Base-by-base conservation (phyloP, 2,113 vertebrate species). In the Theropithecus gelada region DNA sequence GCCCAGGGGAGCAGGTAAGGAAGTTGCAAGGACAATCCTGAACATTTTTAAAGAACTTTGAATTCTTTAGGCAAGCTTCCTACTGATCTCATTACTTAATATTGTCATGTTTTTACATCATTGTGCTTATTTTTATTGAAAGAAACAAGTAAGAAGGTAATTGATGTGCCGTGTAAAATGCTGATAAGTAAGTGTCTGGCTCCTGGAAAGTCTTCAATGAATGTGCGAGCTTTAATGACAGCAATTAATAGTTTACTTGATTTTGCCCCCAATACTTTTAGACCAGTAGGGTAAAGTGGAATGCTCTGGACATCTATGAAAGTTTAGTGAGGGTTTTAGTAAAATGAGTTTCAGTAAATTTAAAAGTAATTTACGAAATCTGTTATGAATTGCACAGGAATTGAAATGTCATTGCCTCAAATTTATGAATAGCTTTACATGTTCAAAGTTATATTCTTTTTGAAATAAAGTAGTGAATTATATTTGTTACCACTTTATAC, bases 281-380 rank as follows among this genome's bases (percentile, higher is more conserved):
- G 52, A 27, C 17, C 5, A 73, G 27, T 88, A 64, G 5, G 14
- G 73, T 81, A 17, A 25, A 85, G 13, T 35, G 78, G 30, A 89
- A 93, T 79, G 18, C 18, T 43, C 38, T 95, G 16, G 55, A 85
- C 55, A 79, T 64, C 32, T 70, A 12, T 18, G 59, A 78, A 87
- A 38, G 45, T 50, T 61, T 90, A 64, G 25, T 80, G 72, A 85
- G 72, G 82, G 84, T 80, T 76, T 94, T 12, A 86, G 66, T 52
- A 95, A 93, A 94, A 38, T 8, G 35, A 82, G 35, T 79, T 93
- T 89, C 16, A 93, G 66, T 86, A 92, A 48, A 93, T 35, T 80
- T 91, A 64, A 61, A 64, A 80, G 14, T 72, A 72, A 73, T 85
- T 84, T 85, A 45, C 55, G 68, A 59, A 70, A 68, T 79, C 5